These are phyloP conservation scores for Pteruthius melanotis DNA, from an alignment of 2,113 vertebrate genomes.

Conservation along the genomic window DNA sequence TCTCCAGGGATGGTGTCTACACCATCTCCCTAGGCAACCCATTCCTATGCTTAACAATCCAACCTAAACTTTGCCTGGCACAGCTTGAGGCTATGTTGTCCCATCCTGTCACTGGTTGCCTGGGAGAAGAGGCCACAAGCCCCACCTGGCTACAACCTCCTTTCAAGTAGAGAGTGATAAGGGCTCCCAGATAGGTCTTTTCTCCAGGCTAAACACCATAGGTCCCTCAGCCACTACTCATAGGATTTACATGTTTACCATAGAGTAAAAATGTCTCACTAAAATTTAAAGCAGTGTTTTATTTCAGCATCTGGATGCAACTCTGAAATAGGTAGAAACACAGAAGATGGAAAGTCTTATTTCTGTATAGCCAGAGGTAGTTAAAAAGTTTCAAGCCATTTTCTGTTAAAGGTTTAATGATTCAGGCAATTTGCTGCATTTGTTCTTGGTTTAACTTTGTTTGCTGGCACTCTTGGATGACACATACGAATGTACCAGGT, in stretches of 20 bases:
- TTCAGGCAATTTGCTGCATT: not conserved
- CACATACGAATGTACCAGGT: fast-evolving
- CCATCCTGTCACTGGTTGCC: not conserved
- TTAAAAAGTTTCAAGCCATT: not conserved
- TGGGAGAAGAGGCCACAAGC: not conserved
- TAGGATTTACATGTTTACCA: not conserved
- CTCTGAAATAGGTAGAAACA: not conserved
- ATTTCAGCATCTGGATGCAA: not conserved
- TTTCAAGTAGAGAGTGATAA: not conserved
- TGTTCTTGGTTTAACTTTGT: not conserved
- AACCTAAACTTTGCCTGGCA: not conserved
- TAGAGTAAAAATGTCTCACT: not conserved
- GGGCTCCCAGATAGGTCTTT: not conserved
- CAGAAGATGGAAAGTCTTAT: not conserved
- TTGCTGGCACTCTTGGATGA: not conserved
- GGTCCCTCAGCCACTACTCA: not conserved
- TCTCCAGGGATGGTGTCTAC: not conserved
- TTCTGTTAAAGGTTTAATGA: not conserved
- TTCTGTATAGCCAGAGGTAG: not conserved
- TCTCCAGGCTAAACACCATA: not conserved
- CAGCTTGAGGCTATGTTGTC: not conserved
- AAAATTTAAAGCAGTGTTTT: not conserved
- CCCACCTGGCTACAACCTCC: not conserved
- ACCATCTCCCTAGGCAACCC: not conserved
- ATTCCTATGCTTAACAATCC: not conserved